These are phyloP conservation scores for Cephalotes varians DNA, from an alignment of 2,888 invertebrate species.

Conservation along the genomic window DNA sequence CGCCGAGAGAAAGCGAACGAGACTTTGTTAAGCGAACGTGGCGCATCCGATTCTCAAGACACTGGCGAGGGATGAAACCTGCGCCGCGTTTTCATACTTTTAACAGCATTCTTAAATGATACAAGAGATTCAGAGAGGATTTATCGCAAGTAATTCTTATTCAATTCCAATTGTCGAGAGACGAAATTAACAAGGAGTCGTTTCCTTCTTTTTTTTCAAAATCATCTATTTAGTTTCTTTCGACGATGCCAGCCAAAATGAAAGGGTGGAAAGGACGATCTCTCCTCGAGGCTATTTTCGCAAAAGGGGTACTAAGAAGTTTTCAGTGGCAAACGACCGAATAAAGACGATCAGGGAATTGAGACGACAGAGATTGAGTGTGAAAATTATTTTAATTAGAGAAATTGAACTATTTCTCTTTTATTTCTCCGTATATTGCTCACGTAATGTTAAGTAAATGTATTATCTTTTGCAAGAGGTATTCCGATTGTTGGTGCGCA, in stretches of 20 bases:
- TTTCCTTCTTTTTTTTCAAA: neutral
- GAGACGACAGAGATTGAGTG: slow-evolving; percentile 2
- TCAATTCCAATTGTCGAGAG: neutral
- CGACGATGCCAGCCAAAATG: neutral
- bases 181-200: neutral
- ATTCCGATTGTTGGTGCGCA: slow-evolving; percentile 25
- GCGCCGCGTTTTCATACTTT: slow-evolving; percentile 10
- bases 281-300: neutral
- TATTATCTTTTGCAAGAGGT: slow-evolving; percentile 14
- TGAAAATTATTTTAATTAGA: slow-evolving; percentile 13
- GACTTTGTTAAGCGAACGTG: neutral
- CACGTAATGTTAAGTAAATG: slow-evolving; percentile 41
- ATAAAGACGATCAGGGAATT: neutral
- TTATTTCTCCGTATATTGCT: slow-evolving; percentile 37
- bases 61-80: neutral
- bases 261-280: no score
- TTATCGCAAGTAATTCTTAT: neutral
- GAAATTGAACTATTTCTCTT: slow-evolving; percentile 19
- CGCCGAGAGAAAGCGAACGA: neutral
- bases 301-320: neutral
- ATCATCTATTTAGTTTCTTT: neutral
- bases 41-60: neutral
- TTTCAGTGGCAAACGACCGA: neutral
- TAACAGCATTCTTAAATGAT: neutral
- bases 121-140: neutral